phyloP scores from a whole-genome alignment of 1,140 invertebrate species.

The Chelonus insularis region DNA sequence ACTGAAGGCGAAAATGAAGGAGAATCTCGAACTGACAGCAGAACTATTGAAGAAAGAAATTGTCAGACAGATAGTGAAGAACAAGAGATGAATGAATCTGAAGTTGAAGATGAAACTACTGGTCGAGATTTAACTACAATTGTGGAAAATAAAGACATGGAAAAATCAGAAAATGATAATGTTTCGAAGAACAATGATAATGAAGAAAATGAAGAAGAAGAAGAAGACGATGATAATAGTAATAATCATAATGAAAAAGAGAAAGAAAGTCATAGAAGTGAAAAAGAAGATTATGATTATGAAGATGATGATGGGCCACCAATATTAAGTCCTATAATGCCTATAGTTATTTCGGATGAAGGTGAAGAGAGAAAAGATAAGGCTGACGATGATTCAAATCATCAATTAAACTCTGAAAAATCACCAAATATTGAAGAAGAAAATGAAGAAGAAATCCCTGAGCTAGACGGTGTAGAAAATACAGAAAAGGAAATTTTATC shows the following conservation, averaged over 20 bases:
- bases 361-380: slow-evolving; percentile 29
- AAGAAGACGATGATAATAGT: slow-evolving; percentile 37
- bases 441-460: slow-evolving; percentile 25
- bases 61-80: slow-evolving; percentile 18
- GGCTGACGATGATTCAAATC: slow-evolving; percentile 32
- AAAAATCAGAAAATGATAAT: neutral
- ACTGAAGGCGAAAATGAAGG: slow-evolving; percentile 40
- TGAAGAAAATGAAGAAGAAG: slow-evolving; percentile 28
- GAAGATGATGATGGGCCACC: slow-evolving; percentile 53
- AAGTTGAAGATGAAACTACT: slow-evolving; percentile 21
- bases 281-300: slow-evolving; percentile 7
- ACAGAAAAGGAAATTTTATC: neutral
- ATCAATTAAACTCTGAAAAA: slow-evolving; percentile 44
- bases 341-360: slow-evolving; percentile 32
- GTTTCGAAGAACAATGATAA: slow-evolving; percentile 10
- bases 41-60: too few species aligned
- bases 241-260: too few species aligned
- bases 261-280: slow-evolving; percentile 31
- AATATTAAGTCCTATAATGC: slow-evolving; percentile 53
- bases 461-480: slow-evolving; percentile 26
- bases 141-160: neutral
- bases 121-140: too few species aligned
- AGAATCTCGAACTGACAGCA: too few species aligned
- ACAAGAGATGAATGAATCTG: neutral
- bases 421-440: slow-evolving; percentile 27